phyloP scores from a whole-genome alignment of 2,888 invertebrate genomes.

The Pecten maximus region DNA sequence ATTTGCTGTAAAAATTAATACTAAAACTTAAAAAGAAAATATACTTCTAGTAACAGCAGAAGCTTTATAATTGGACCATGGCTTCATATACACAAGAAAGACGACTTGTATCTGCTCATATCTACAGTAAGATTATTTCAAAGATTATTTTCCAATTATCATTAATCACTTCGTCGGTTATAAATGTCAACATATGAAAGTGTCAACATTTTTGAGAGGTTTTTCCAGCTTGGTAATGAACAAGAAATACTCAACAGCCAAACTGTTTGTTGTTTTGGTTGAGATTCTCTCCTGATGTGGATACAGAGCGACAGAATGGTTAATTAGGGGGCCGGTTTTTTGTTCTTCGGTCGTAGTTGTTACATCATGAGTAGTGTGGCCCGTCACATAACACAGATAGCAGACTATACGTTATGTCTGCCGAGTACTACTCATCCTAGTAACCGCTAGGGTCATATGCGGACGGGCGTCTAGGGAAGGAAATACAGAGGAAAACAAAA shows the following conservation, averaged over 20 bases:
- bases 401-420: neutral
- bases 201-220: neutral
- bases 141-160: neutral
- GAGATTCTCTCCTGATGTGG: neutral
- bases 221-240: neutral
- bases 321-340: neutral
- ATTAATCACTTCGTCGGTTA: neutral
- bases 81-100: too few species aligned
- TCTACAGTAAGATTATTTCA: neutral
- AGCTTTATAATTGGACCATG: too few species aligned
- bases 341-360: neutral
- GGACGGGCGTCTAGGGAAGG: too few species aligned
- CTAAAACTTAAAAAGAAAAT: too few species aligned
- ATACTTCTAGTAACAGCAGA: too few species aligned
- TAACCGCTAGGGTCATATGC: too few species aligned
- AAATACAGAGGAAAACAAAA: too few species aligned
- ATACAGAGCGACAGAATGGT: neutral
- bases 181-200: constrained; percentile 4
- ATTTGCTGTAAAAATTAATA: too few species aligned
- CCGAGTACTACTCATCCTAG: too few species aligned
- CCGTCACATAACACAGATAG: neutral
- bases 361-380: neutral
- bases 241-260: neutral
- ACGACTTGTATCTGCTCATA: neutral
- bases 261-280: neutral